A percentile compares a stretch with the other conserved stretches of the same genome.
Evolutionary conservation across 2,797 vertebrate genomes (phyloP).

Genomic region (Myotis findleyi): DNA sequence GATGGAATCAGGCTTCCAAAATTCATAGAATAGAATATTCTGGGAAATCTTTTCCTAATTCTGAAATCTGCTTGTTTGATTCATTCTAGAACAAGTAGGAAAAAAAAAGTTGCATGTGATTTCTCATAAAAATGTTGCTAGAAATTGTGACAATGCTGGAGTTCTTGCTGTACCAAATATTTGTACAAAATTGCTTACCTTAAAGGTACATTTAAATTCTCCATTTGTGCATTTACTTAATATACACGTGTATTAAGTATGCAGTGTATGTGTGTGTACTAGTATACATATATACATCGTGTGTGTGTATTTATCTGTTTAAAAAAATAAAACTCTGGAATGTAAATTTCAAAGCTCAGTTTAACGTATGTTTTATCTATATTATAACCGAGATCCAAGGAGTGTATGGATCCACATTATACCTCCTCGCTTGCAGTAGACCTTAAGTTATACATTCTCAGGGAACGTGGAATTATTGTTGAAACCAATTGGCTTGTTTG

Average conservation of each 20-base stretch:
- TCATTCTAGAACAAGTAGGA: neutral
- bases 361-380: slow-evolving; percentile 18
- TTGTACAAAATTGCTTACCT: slow-evolving; percentile 11
- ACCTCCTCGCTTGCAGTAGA: neutral
- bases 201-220: slow-evolving; percentile 36
- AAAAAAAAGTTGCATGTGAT: neutral
- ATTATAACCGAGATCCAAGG: neutral
- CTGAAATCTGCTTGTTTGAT: neutral
- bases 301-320: neutral
- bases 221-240: neutral
- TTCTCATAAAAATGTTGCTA: slow-evolving; percentile 6
- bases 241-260: neutral
- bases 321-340: neutral
- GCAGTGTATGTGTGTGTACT: neutral
- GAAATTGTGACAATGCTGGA: neutral
- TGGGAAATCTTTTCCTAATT: neutral
- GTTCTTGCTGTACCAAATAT: neutral
- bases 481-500: neutral
- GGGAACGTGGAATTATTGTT: neutral
- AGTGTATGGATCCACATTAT: neutral
- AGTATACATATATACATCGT: neutral
- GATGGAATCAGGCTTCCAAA: neutral
- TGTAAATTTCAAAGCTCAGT: neutral
- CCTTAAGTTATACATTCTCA: neutral
- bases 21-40: neutral